These are phyloP conservation scores for Merops nubicus DNA, from an alignment of 2,113 vertebrate species.

Conservation along the genomic window DNA sequence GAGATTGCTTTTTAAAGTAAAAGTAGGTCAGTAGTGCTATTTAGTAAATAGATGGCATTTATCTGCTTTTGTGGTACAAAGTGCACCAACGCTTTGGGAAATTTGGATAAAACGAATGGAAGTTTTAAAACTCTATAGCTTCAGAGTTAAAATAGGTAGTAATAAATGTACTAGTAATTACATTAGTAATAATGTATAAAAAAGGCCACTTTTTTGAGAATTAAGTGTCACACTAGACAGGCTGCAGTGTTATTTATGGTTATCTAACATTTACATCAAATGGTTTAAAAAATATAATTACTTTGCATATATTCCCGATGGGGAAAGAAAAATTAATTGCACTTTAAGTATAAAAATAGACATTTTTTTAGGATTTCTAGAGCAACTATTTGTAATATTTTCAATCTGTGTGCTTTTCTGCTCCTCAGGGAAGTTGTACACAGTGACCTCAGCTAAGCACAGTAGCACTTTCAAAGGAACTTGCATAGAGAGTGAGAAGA, in stretches of 20 bases:
- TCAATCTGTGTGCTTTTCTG: background rate
- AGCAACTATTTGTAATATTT: background rate
- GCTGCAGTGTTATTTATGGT: background rate
- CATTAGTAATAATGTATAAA: too few species aligned
- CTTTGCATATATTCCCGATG: background rate
- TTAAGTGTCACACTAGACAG: background rate
- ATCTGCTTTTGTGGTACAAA: background rate
- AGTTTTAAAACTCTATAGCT: background rate
- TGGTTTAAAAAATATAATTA: background rate
- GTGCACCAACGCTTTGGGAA: background rate
- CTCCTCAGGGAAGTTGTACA: background rate
- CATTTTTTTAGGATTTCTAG: background rate
- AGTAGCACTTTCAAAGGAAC: background rate
- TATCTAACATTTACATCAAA: background rate
- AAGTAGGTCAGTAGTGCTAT: background rate
- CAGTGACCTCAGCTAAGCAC: background rate
- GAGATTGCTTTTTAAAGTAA: background rate
- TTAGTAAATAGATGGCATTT: background rate
- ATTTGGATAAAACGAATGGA: background rate
- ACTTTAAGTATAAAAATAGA: background rate
- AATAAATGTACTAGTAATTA: background rate
- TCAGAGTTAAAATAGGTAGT: background rate
- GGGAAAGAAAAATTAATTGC: background rate
- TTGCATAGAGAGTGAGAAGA: background rate
- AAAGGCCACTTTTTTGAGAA: background rate